Conservation (phyloP, 2,888 invertebrate species). For the Eupelmus urozonus region DNA sequence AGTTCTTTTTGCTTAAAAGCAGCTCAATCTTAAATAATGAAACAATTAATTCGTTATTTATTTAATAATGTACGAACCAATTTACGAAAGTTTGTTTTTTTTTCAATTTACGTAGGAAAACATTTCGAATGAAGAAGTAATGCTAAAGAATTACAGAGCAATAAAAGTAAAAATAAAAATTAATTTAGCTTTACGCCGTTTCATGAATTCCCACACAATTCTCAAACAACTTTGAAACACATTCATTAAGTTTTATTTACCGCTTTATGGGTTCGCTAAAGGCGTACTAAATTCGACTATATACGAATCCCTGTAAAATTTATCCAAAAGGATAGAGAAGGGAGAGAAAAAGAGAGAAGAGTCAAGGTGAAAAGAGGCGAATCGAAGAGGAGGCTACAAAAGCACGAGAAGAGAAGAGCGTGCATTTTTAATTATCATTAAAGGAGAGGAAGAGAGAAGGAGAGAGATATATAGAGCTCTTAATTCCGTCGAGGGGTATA, state of each 20-base stretch:
- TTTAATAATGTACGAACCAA: too few species aligned
- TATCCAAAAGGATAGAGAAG: constrained; percentile 20
- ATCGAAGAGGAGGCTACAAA: constrained; percentile 57
- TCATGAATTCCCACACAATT: neutral
- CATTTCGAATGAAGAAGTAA: too few species aligned
- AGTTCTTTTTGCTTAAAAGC: too few species aligned
- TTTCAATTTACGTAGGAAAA: too few species aligned
- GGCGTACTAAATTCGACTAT: constrained; percentile 34
- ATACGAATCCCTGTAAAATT: constrained; percentile 30
- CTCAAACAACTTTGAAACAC: constrained; percentile 15
- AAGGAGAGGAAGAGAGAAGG: constrained; percentile 19
- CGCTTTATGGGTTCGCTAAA: constrained; percentile 18
- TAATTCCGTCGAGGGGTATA: constrained; percentile 52
- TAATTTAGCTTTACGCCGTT: too few species aligned
- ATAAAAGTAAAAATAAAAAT: neutral
- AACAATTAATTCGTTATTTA: too few species aligned
- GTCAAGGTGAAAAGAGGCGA: constrained; percentile 61
- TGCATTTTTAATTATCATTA: constrained; percentile 61
- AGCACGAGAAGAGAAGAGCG: constrained; percentile 49
- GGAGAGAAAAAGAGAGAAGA: constrained; percentile 31
- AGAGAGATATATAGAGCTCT: constrained; percentile 54
- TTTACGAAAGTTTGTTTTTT: too few species aligned
- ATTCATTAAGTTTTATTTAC: constrained; percentile 48
- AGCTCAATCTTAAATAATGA: too few species aligned
- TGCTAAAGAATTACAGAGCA: too few species aligned